Percentiles rank a stretch among this genome's conserved stretches.
phyloP scores from a whole-genome alignment of 2,888 invertebrate species.

The Nomada lathburiana region DNA sequence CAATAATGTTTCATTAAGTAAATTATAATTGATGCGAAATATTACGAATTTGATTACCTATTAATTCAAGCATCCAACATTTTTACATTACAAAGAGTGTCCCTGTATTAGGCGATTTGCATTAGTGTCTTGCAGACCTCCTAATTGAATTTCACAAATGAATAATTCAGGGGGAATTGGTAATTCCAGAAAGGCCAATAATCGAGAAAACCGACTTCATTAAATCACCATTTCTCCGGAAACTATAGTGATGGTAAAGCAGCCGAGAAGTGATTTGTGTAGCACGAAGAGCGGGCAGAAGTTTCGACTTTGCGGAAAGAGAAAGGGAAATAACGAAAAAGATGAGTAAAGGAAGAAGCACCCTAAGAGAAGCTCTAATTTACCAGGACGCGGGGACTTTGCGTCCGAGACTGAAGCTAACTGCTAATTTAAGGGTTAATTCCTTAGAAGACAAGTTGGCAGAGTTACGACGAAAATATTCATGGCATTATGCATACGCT shows the following conservation, averaged over 20 bases:
- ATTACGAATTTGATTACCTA: neutral
- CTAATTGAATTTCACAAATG: neutral
- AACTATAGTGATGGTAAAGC: constrained; percentile 8
- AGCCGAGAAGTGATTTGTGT: constrained; percentile 39
- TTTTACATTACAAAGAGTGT: too few species aligned
- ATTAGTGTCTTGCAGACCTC: neutral
- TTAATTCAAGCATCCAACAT: too few species aligned
- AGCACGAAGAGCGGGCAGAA: constrained; percentile 69
- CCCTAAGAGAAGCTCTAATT: constrained; percentile 82
- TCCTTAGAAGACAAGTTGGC: constrained; percentile 85
- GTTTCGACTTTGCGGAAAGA: constrained; percentile 68
- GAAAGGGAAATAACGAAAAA: constrained; percentile 66
- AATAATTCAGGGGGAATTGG: neutral
- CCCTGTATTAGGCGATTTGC: neutral
- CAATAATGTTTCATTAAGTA: neutral
- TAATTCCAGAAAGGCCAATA: constrained; percentile 5
- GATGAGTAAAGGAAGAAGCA: constrained; percentile 60
- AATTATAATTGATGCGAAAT: neutral
- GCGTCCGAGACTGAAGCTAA: constrained; percentile 83
- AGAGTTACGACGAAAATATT: constrained; percentile 85
- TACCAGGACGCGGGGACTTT: constrained; percentile 83
- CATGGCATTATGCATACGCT: constrained; percentile 85
- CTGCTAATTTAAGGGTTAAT: constrained; percentile 85
- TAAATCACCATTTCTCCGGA: constrained; percentile 8
- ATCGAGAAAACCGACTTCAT: constrained; percentile 8